phyloP scores from a whole-genome alignment of 2,113 vertebrate genomes.

The Desmodus rotundus region DNA sequence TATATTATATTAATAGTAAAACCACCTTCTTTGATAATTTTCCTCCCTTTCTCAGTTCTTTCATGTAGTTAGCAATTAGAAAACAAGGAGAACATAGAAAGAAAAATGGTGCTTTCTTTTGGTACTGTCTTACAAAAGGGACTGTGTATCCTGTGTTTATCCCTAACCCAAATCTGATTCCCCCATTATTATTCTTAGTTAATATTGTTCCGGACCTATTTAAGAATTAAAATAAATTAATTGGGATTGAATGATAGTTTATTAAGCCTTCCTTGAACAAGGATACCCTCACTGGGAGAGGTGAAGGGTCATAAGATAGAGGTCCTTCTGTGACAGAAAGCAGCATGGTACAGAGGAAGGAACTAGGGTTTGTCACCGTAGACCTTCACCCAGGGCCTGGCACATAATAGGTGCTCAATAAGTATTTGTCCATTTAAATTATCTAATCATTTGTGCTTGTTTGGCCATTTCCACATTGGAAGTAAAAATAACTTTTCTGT shows the following conservation, averaged over 20 bases:
- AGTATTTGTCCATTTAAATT: not conserved
- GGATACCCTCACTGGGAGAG: not conserved
- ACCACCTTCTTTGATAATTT: constrained; percentile 75
- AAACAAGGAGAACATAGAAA: constrained; percentile 68
- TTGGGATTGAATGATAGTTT: not conserved
- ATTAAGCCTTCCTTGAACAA: not conserved
- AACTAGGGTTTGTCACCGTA: not conserved
- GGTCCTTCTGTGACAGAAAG: not conserved
- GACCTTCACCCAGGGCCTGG: not conserved
- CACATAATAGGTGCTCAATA: not conserved
- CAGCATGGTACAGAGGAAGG: not conserved
- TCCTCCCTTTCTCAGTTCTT: constrained; percentile 68
- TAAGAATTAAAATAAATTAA: not conserved
- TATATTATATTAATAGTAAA: constrained; percentile 73
- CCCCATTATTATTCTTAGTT: not conserved
- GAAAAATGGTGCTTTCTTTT: constrained; percentile 48
- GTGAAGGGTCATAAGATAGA: not conserved
- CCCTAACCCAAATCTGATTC: not conserved
- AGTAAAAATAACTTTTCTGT: not conserved
- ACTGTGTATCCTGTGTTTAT: not conserved
- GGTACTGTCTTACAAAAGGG: not conserved
- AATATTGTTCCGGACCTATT: not conserved
- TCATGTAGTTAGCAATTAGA: constrained; percentile 77
- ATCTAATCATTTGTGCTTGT: not conserved
- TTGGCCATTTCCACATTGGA: not conserved